A percentile compares a stretch with the other conserved stretches of the same genome.
These are phyloP conservation scores for honey bee (Apis mellifera) DNA, from an alignment of 1,140 invertebrate species.

Conservation along the genomic window DNA sequence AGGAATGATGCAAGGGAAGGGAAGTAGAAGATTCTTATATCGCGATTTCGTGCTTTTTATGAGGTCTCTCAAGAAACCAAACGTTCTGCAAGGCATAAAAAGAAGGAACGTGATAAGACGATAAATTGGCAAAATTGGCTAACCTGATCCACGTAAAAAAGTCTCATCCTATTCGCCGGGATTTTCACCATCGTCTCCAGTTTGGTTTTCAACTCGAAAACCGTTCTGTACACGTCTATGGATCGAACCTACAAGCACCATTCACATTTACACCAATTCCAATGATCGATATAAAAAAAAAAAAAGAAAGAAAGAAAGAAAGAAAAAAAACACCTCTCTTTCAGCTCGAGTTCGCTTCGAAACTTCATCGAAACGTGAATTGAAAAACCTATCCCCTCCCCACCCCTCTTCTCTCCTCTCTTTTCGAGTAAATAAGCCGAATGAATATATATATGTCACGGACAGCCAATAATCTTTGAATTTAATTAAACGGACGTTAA, in stretches of 20 bases:
- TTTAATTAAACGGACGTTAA: background rate
- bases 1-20: background rate
- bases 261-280: background rate
- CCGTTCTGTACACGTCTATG: conserved; percentile 89
- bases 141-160: conserved; percentile 92
- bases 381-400: too few relatives aligned
- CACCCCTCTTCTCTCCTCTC: too few relatives aligned
- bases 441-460: background rate
- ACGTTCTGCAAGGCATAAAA: conserved; percentile 58
- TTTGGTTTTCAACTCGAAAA: conserved; percentile 89
- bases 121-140: background rate
- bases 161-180: conserved; percentile 90
- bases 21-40: conserved; percentile 38
- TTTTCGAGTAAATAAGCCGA: too few relatives aligned
- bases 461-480: background rate
- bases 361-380: background rate
- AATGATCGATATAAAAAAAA: background rate
- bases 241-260: conserved; percentile 82
- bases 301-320: background rate
- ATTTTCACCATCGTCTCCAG: conserved; percentile 91
- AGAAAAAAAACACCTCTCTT: background rate
- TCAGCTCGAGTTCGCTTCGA: background rate
- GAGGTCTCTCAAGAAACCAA: conserved; percentile 54
- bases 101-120: background rate
- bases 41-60: conserved; percentile 54